Conservation (phyloP, 23 tunicate genomes). For the Trididemnum miniatum region DNA sequence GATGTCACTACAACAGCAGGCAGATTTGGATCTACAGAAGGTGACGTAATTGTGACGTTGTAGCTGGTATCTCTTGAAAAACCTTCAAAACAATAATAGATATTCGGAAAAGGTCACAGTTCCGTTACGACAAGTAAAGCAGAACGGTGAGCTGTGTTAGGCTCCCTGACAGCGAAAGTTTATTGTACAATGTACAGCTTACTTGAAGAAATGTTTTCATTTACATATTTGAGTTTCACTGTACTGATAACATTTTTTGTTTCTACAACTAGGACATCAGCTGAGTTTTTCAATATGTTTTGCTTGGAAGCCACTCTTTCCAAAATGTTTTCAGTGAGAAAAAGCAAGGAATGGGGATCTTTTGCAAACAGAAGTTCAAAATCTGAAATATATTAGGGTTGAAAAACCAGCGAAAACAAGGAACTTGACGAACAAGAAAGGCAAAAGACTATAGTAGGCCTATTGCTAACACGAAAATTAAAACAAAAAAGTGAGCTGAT, state of each 20-base stretch:
- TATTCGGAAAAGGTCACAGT: background rate
- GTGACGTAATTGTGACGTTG: background rate
- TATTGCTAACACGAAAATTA: no score
- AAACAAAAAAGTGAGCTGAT: no score
- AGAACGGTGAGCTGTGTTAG: no score
- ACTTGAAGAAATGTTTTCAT: background rate
- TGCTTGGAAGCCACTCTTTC: slow-evolving; percentile 13
- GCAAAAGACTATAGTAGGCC: no score
- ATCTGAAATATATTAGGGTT: no score
- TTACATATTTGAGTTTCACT: slow-evolving; percentile 10
- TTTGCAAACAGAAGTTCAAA: no score
- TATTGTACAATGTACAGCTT: no score
- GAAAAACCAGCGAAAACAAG: no score
- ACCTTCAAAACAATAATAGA: background rate
- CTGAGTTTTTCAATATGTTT: background rate
- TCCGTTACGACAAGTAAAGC: no score
- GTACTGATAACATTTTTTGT: slow-evolving; percentile 52
- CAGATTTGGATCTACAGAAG: background rate
- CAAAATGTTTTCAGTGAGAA: slow-evolving; percentile 54
- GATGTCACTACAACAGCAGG: slow-evolving; percentile 21
- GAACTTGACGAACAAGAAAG: no score
- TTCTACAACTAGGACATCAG: slow-evolving; percentile 3
- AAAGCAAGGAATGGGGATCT: slow-evolving; percentile 51
- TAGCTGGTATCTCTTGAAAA: background rate
- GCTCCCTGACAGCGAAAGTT: no score